A percentile compares a stretch with the other conserved stretches of the same genome.
phyloP scores from a whole-genome alignment of 1,140 invertebrate species.

The Protaetia brevitarsis region DNA sequence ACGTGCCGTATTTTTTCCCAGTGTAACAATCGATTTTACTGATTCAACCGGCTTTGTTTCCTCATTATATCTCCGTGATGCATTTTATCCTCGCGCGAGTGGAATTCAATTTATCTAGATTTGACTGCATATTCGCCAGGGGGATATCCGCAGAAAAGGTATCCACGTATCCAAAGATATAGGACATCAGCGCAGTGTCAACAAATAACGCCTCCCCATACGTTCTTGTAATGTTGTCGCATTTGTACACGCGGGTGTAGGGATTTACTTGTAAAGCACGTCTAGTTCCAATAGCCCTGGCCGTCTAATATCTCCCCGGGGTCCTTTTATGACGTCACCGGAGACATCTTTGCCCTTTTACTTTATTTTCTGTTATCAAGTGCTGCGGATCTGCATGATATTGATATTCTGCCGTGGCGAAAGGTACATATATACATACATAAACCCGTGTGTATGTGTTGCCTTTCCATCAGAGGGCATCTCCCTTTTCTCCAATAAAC shows the following conservation, averaged over 20 bases:
- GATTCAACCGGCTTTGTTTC: too few species aligned
- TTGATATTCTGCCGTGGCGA: conserved; percentile 26
- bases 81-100: too few species aligned
- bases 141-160: neutral
- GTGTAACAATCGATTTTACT: too few species aligned
- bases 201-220: conserved; percentile 33
- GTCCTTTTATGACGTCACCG: conserved; percentile 38
- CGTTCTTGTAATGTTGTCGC: conserved; percentile 45
- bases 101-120: neutral
- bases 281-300: conserved; percentile 47
- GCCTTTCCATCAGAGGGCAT: conserved; percentile 1
- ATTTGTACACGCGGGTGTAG: conserved; percentile 46
- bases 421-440: too few species aligned
- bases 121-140: neutral
- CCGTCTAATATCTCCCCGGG: conserved; percentile 44
- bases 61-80: conserved; percentile 4
- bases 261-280: conserved; percentile 50
- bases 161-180: neutral
- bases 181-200: conserved; percentile 6
- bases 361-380: conserved; percentile 47
- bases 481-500: neutral
- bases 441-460: too few species aligned
- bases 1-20: too few species aligned
- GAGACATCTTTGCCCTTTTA: conserved; percentile 38
- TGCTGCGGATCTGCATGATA: conserved; percentile 31